Evolutionary conservation across 2,113 vertebrate species (phyloP), one percentile per base, ranked within the genome.

Genomic region (Chloropsis cyanopogon): DNA sequence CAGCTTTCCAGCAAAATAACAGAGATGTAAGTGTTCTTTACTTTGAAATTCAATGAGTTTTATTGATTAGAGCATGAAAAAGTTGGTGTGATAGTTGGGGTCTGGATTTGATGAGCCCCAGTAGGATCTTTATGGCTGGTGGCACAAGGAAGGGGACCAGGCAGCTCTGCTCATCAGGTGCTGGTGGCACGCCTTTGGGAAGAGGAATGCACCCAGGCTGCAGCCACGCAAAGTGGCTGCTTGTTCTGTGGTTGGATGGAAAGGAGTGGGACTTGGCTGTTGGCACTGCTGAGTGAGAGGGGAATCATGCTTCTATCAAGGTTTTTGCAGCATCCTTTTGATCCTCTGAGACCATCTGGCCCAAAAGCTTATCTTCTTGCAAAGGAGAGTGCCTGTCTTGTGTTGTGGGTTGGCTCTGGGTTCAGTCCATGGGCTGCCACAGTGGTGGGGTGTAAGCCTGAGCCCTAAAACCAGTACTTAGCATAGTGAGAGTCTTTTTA

Each of bases 141-240:
- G 11, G 44, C 39, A 56, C 16, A 24, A 29, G 46, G 33, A 81
- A 37, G 37, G 44, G n/a, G 17, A 79, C 10, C 12, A 60, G 35
- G 19, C 49, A 69, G 14, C 53, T 82, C 33, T 0, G 0, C 50
- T 78, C 2, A 0, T 22, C 10, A 19, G 12, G 13, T 57, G 78
- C n/a, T 66, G 56, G 42, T 59, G 52, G 44, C 44, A 50, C 2
- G 1, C 16, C 44, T 71, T 63, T 60, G 49, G 53, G 46, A 72
- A 82, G 29, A 59, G 52, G 23, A 18, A 28, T 0, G 8, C 26
- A 72, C 6, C 16, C 0, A 0, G 33, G 33, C 66, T 92, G 31
- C 37, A 54, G n/a, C 29, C 0, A 0, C 3, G 6, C 29, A 26
- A 47, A 81, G n/a, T 9, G 16, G 22, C 50, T 49, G 20, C 0